These are phyloP conservation scores for Brachypodius melanocephalos DNA, from an alignment of 2,113 vertebrate genomes.

Conservation along the genomic window DNA sequence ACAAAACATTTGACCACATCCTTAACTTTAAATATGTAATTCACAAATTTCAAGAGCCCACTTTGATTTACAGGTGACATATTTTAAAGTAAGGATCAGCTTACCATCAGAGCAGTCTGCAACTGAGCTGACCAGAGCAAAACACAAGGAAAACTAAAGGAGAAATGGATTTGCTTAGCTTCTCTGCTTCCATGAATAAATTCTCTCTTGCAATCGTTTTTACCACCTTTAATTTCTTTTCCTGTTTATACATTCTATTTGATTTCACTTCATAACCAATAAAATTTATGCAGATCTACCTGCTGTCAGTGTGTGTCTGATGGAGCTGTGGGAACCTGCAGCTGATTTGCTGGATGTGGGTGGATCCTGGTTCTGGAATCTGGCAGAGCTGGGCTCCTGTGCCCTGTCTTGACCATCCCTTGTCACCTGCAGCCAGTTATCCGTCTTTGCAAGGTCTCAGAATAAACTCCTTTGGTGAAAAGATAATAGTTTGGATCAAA, in stretches of 20 bases:
- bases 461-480: background rate
- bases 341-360: background rate
- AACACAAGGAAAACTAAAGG: background rate
- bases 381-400: background rate
- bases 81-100: background rate
- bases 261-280: background rate
- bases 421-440: background rate
- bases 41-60: background rate
- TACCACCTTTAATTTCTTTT: background rate
- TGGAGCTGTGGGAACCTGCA: background rate
- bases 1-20: background rate
- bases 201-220: background rate
- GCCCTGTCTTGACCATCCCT: background rate
- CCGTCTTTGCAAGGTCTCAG: background rate
- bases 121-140: background rate
- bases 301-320: background rate
- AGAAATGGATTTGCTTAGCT: background rate
- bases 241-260: background rate
- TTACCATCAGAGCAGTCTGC: background rate
- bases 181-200: background rate
- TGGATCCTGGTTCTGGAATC: background rate
- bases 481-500: background rate
- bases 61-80: background rate
- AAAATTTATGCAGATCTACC: background rate
- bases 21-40: background rate